Conservation (phyloP, 2,888 invertebrate species). For the Ennomos quercinarius region DNA sequence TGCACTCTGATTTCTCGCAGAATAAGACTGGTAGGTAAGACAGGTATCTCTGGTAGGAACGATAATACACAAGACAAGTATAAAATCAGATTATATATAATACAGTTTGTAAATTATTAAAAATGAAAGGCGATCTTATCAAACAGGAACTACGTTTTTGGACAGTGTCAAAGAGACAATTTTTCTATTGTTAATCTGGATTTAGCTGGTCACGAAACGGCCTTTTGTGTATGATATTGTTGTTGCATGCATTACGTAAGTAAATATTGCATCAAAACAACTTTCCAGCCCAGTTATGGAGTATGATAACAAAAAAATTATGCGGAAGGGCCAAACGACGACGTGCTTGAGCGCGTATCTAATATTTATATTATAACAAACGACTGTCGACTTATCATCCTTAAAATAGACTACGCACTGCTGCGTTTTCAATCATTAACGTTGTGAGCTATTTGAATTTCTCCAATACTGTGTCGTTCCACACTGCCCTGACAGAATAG, state of each 20-base stretch:
- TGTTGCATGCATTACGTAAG: constrained; percentile 52
- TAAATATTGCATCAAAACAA: constrained; percentile 59
- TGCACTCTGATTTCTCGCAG: no score
- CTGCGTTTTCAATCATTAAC: constrained; percentile 17
- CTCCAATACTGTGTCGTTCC: constrained; percentile 8
- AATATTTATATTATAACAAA: constrained; percentile 12
- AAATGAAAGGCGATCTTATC: constrained; percentile 24
- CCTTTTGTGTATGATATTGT: constrained; percentile 35
- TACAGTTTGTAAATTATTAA: background rate
- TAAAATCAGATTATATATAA: no score
- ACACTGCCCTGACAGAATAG: no score
- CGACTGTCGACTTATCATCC: constrained; percentile 20
- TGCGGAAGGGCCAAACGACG: constrained; percentile 46
- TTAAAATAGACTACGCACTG: constrained; percentile 19
- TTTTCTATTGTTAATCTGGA: constrained; percentile 41
- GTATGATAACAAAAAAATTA: constrained; percentile 57
- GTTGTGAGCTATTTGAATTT: constrained; percentile 14
- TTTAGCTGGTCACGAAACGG: constrained; percentile 36
- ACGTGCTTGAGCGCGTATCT: constrained; percentile 32
- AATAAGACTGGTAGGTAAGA: no score
- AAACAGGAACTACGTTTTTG: constrained; percentile 18
- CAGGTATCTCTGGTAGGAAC: no score
- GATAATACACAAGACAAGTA: no score
- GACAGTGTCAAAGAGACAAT: constrained; percentile 18
- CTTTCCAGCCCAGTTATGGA: constrained; percentile 62